A percentile compares a stretch with the other conserved stretches of the same genome.
phyloP scores from a whole-genome alignment of 2,113 vertebrate genomes.

The Anguilla japonica region DNA sequence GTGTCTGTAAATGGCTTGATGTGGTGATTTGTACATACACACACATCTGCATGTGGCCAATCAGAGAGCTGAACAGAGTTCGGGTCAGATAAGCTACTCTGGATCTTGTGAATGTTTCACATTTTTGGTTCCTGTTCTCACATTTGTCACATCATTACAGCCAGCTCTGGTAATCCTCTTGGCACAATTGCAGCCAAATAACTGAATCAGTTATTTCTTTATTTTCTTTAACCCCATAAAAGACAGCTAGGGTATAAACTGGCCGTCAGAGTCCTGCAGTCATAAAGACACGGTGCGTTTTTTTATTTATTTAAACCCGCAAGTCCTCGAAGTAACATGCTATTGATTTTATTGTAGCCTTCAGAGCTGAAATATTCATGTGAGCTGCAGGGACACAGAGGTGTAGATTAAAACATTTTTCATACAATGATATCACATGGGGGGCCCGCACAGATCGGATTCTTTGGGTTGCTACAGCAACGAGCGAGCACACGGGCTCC shows the following conservation, averaged over 20 bases:
- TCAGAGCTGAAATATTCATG: conserved; percentile 14
- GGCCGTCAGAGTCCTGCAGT: too few relatives aligned
- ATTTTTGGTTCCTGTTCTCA: not conserved
- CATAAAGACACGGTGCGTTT: too few relatives aligned
- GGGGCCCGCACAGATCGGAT: not conserved
- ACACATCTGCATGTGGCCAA: too few relatives aligned
- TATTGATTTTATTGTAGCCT: not conserved
- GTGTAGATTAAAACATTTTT: not conserved
- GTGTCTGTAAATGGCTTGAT: too few relatives aligned
- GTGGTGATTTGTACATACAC: too few relatives aligned
- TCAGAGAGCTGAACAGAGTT: too few relatives aligned
- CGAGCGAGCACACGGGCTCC: not conserved
- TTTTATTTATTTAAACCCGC: too few relatives aligned
- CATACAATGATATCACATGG: not conserved
- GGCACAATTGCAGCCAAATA: conserved; percentile 16
- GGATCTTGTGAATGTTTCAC: not conserved
- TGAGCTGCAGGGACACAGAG: not conserved
- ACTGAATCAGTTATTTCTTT: conserved; percentile 22
- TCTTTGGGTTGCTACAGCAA: not conserved
- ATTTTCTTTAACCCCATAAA: not conserved
- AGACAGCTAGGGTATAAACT: not conserved
- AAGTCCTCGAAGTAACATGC: not conserved
- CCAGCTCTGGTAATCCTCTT: conserved; percentile 28
- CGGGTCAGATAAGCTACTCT: too few relatives aligned
- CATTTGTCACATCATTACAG: not conserved